phyloP scores from a whole-genome alignment of 2,888 invertebrate species.

The Caenorhabditis sp. region DNA sequence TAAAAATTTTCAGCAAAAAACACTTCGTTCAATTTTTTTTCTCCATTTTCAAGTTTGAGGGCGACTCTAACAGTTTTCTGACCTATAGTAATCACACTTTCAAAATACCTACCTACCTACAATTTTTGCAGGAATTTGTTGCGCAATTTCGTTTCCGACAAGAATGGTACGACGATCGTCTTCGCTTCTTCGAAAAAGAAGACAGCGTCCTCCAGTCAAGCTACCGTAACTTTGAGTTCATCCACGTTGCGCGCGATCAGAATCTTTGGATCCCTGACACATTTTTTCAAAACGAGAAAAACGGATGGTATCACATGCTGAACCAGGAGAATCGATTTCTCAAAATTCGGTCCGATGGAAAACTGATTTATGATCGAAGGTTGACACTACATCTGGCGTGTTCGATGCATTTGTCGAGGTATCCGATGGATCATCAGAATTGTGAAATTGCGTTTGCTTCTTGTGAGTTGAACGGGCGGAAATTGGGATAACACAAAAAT shows the following conservation, averaged over 20 bases:
- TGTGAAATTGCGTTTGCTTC: conserved; percentile 70
- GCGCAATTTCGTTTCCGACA: conserved; percentile 70
- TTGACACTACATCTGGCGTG: conserved; percentile 69
- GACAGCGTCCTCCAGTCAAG: conserved; percentile 45
- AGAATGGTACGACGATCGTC: conserved; percentile 69
- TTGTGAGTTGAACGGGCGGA: conserved; percentile 54
- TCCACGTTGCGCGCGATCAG: conserved; percentile 66
- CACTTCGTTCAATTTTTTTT: too few species aligned
- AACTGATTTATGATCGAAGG: conserved; percentile 67
- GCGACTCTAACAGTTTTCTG: too few species aligned
- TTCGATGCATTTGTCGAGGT: conserved; percentile 67
- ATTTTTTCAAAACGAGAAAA: conserved; percentile 67
- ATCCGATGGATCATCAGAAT: conserved; percentile 70
- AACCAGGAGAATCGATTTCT: conserved; percentile 69
- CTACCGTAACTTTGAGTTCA: conserved; percentile 59
- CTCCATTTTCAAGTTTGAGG: too few species aligned
- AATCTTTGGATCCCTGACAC: conserved; percentile 68
- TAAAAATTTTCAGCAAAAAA: too few species aligned
- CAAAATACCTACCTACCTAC: too few species aligned
- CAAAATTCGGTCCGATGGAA: conserved; percentile 68
- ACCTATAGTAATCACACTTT: too few species aligned
- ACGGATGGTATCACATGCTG: conserved; percentile 68
- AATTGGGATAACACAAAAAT: background rate
- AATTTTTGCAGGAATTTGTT: conserved; percentile 64
- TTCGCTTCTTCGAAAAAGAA: conserved; percentile 60